Percentiles rank a stretch among this genome's conserved stretches.
Evolutionary conservation across 2,113 vertebrate genomes (phyloP).

Genomic region (Syrrhaptes paradoxus): DNA sequence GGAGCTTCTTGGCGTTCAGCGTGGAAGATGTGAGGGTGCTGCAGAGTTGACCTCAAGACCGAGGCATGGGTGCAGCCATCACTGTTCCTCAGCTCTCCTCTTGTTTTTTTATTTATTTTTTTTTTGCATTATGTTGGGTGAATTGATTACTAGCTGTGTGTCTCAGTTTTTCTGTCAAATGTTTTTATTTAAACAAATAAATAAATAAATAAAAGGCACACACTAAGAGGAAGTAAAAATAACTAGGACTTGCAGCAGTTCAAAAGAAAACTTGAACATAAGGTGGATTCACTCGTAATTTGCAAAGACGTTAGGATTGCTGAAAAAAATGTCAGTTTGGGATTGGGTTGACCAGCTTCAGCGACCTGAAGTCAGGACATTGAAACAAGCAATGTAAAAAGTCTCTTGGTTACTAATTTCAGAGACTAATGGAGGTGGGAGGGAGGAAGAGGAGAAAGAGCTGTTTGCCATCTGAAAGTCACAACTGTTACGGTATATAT

Average conservation of each 20-base stretch:
- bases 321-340: neutral
- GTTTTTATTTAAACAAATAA: neutral
- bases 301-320: neutral
- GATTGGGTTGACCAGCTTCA: neutral
- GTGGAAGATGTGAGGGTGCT: neutral
- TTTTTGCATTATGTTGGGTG: neutral
- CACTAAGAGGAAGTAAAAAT: neutral
- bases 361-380: neutral
- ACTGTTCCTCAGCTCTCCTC: neutral
- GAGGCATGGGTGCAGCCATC: fast-evolving
- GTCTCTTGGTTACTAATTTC: neutral
- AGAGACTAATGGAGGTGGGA: neutral
- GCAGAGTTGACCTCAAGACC: neutral
- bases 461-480: neutral
- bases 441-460: neutral
- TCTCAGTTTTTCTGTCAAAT: neutral
- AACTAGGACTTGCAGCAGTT: neutral
- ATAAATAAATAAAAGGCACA: neutral
- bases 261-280: neutral
- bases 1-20: neutral
- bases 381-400: no score
- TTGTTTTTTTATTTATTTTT: neutral
- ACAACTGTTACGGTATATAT: neutral
- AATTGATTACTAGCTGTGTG: neutral
- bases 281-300: neutral